Evolutionary conservation across 2,888 invertebrate genomes (phyloP), one percentile per base, ranked within the genome.

Genomic region (Meganola albula): DNA sequence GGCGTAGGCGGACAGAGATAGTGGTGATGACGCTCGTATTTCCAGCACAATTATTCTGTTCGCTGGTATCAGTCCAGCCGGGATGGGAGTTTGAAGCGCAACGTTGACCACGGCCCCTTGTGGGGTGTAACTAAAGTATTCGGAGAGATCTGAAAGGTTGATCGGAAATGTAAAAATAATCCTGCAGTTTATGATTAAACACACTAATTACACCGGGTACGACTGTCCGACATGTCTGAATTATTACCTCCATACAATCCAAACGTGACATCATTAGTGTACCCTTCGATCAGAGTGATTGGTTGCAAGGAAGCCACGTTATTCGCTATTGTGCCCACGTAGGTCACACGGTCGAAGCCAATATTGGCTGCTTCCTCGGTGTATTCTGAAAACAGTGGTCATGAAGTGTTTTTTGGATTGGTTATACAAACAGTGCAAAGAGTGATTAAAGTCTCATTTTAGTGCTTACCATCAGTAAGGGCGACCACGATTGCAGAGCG

Each of bases 241-340:
- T n/a, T n/a, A n/a, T n/a, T n/a, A n/a, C n/a, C n/a, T n/a, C n/a
- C n/a, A n/a, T n/a, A n/a, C n/a, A n/a, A n/a, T n/a, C n/a, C n/a
- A n/a, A n/a, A n/a, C n/a, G n/a, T n/a, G 6, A 69, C 63, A 12
- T 39, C 39, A 3, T 41, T 7, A 6, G 43, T 40, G 34, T 52
- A 60, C 25, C 63, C 66, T 34, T 57, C 51, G 4, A 27, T 49
- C 4, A 69, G 48, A 8, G 42, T 46, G 11, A 69, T 63, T 1
- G 54, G 36, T 11, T 44, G 40, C 26, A 66, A 37, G 8, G 31
- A 34, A 7, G 53, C 16, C 2, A 21, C 12, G 13, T 40, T 37
- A 12, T 44, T 42, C 24, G 49, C 40, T 2, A 67, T 48, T 1
- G 53, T 10, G 11, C 55, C 55, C 1, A 44, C 18, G 28, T 55